Base-by-base conservation (phyloP, 2,797 vertebrate species). In the Catamblyrhynchus diadema region DNA sequence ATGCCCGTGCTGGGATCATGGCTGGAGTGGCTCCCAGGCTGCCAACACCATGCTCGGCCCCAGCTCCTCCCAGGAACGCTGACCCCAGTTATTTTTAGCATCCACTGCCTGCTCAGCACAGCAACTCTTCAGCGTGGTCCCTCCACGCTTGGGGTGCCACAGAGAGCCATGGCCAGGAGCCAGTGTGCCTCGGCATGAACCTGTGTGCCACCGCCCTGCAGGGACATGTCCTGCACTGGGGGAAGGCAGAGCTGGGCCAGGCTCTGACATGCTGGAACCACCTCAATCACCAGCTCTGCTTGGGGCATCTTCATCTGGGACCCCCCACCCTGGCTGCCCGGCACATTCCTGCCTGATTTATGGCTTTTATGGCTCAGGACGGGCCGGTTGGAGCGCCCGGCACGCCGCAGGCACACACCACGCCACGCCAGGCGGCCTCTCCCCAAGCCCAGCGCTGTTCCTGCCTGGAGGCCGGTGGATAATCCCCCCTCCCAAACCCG, bases 281-380 rank as follows among this genome's bases (percentile, higher is more conserved):
- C 72, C 66, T 51, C 33, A 2, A 81, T 73, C 91, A 11, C 65
- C 60, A 51, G 56, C 74, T 82, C 65, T 89, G 89, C 69, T 8
- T 4, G 60, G 81, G 72, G 56, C 79, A 44, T 73, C 53, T 81
- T 35, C 66, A 73, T 89, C 78, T 2, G 0, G 66, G 82, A 93
- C 69, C 69, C 87, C 86, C 87, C 89, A 88, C 41, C 84, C 89
- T 15, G 4, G 14, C 96, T 45, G 56, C 74, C 64, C 86, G 18
- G 59, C 56, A 51, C 97, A 97, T 98, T 98, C 97, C 97, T 96
- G 85, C 12, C 73, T 97, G 96, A 97, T 97, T 97, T 96, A 97
- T 80, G 91, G 94, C 14, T 3, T 97, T 97, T 96, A 97, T 78
- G 91, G 94, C 14, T 3, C 67, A 45, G 79, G 91, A 90, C 35